Evolutionary conservation across 2,888 invertebrate genomes (phyloP).

Genomic region (Lycophotia porphyrea): DNA sequence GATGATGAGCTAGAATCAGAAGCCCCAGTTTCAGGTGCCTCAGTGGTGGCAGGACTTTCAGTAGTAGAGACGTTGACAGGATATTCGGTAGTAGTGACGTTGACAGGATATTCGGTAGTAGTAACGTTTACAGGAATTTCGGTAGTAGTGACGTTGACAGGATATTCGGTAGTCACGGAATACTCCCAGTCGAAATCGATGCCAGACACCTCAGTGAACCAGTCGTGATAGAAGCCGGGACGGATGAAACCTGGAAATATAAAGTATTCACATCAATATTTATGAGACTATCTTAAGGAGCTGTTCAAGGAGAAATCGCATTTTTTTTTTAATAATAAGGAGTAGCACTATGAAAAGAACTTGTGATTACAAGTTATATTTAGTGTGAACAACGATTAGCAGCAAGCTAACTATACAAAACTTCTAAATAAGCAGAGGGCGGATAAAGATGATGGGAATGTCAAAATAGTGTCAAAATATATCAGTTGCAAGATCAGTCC

Average conservation of each 20-base stretch:
- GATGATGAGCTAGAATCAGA: slow-evolving; percentile 12
- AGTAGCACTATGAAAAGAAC: background rate
- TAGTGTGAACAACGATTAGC: background rate
- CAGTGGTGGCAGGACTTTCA: background rate
- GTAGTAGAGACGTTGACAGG: background rate
- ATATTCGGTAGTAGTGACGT: background rate
- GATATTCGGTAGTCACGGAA: slow-evolving; percentile 2
- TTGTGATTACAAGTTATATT: background rate
- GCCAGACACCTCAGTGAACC: slow-evolving; percentile 69
- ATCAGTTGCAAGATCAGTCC: background rate
- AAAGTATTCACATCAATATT: background rate
- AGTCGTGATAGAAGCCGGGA: slow-evolving; percentile 72
- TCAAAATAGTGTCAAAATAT: background rate
- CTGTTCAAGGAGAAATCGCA: background rate
- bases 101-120: background rate
- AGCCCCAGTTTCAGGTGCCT: background rate
- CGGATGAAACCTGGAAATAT: slow-evolving; percentile 70
- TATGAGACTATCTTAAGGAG: background rate
- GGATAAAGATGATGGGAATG: background rate
- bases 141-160: slow-evolving; percentile 7
- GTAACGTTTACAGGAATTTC: background rate
- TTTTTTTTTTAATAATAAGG: background rate
- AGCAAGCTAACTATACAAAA: background rate
- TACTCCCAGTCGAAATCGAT: slow-evolving; percentile 68
- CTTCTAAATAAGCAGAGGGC: background rate